These are phyloP conservation scores for Rhopalosiphum maidis DNA, from an alignment of 1,140 invertebrate species.

Conservation along the genomic window DNA sequence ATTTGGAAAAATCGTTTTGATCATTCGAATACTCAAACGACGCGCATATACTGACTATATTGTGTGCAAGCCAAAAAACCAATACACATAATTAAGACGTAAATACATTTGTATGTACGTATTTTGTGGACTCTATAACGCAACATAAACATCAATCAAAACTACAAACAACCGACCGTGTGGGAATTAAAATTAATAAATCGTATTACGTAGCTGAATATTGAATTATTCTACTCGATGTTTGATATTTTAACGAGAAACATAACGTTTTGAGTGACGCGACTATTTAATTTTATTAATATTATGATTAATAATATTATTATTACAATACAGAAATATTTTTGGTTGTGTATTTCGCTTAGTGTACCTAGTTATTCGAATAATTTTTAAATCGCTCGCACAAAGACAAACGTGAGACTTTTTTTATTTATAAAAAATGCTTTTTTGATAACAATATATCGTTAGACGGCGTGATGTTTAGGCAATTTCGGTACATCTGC, in stretches of 20 bases:
- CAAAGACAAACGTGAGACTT: rapidly evolving
- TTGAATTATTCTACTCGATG: too few relatives aligned
- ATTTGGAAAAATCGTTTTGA: neutral
- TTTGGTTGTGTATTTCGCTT: too few relatives aligned
- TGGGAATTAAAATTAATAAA: neutral
- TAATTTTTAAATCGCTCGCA: too few relatives aligned
- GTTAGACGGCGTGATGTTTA: neutral
- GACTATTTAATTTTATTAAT: too few relatives aligned
- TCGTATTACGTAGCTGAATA: too few relatives aligned
- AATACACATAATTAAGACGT: neutral
- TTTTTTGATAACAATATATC: neutral
- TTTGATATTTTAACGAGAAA: neutral
- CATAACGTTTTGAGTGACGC: neutral
- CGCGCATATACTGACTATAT: neutral
- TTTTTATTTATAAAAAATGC: neutral
- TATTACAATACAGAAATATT: neutral
- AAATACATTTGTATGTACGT: neutral
- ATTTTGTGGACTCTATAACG: neutral
- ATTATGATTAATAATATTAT: too few relatives aligned
- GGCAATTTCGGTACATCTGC: neutral
- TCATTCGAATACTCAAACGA: neutral
- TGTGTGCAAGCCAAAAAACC: neutral
- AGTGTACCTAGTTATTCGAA: neutral
- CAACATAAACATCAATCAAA: too few relatives aligned
- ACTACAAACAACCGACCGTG: too few relatives aligned